phyloP scores from a whole-genome alignment of 2,888 invertebrate species.

The Lochmaea crataegi region DNA sequence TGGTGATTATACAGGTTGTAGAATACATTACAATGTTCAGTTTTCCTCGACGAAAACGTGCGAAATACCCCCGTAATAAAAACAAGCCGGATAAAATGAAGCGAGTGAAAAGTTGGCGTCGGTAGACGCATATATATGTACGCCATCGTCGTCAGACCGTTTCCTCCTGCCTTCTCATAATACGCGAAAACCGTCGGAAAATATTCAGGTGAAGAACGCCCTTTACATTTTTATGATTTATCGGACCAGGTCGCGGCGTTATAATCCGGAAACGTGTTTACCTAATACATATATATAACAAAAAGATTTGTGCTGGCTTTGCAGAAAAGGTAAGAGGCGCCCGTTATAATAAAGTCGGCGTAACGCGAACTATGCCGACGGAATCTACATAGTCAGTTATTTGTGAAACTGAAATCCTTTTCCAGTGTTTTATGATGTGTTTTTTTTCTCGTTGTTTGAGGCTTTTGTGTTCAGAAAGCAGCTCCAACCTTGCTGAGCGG shows the following conservation, averaged over 20 bases:
- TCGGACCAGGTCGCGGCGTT: conserved; percentile 4
- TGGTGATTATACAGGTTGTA: too few relatives aligned
- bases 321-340: conserved; percentile 32
- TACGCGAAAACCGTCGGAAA: conserved; percentile 8
- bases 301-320: conserved; percentile 34
- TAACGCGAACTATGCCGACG: conserved; percentile 17
- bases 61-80: too few relatives aligned
- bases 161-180: neutral
- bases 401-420: conserved; percentile 32
- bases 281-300: conserved; percentile 30
- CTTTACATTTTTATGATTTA: conserved; percentile 24
- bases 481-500: conserved; percentile 53
- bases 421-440: conserved; percentile 36
- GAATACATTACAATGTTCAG: too few relatives aligned
- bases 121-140: neutral
- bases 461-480: neutral
- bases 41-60: too few relatives aligned
- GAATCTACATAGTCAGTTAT: conserved; percentile 30
- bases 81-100: too few relatives aligned
- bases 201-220: conserved; percentile 1
- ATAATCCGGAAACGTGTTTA: conserved; percentile 36
- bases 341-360: conserved; percentile 17
- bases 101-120: neutral
- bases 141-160: neutral
- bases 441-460: conserved; percentile 27